phyloP scores from a whole-genome alignment of 30 jellyfish, hydroid and myxozoan species.

The Mastigias papua region DNA sequence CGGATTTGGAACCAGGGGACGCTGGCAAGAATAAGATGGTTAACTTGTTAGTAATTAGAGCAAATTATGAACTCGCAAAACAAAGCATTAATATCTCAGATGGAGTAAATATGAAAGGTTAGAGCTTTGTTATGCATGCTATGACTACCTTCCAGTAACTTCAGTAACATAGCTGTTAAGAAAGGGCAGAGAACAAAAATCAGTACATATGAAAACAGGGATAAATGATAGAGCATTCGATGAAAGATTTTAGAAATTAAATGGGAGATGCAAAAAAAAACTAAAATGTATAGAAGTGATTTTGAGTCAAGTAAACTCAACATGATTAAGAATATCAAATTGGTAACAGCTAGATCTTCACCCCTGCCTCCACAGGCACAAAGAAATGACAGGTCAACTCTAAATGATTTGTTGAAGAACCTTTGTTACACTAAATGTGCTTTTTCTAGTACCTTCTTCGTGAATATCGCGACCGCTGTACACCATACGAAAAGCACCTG shows the following conservation, averaged over 20 bases:
- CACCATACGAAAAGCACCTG: constrained; percentile 90
- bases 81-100: background rate
- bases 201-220: too few species aligned
- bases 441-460: constrained; percentile 78
- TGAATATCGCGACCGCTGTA: constrained; percentile 89
- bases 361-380: background rate
- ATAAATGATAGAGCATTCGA: too few species aligned
- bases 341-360: background rate
- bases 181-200: too few species aligned
- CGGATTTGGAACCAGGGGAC: constrained; percentile 85
- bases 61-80: background rate
- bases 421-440: too few species aligned
- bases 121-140: background rate
- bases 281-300: too few species aligned
- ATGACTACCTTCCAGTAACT: too few species aligned
- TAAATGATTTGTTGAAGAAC: too few species aligned
- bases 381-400: background rate
- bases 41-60: background rate
- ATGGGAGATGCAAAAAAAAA: background rate
- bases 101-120: background rate
- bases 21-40: constrained; percentile 37
- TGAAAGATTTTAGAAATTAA: too few species aligned
- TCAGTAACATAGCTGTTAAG: too few species aligned
- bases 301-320: too few species aligned
- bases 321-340: background rate